phyloP scores from a whole-genome alignment of 2,888 invertebrate genomes.

The Drosophila flavopinicola region DNA sequence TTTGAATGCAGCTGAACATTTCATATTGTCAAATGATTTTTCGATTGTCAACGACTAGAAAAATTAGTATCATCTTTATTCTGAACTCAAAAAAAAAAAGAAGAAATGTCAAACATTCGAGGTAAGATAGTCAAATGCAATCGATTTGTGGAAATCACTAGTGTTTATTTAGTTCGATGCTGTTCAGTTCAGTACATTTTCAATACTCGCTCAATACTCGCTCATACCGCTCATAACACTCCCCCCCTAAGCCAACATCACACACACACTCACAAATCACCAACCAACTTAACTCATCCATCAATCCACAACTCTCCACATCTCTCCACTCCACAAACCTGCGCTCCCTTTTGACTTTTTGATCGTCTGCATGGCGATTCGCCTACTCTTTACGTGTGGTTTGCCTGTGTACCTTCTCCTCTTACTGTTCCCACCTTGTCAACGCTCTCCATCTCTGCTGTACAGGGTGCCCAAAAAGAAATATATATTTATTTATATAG shows the following conservation, averaged over 20 bases:
- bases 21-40: neutral
- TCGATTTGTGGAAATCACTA: conserved; percentile 6
- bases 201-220: conserved; percentile 74
- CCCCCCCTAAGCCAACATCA: conserved; percentile 72
- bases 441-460: conserved; percentile 49
- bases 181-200: conserved; percentile 41
- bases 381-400: conserved; percentile 18
- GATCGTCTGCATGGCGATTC: conserved; percentile 34
- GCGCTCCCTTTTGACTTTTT: conserved; percentile 19
- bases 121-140: neutral
- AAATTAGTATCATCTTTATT: too few species aligned
- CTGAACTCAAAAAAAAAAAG: too few species aligned
- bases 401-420: conserved; percentile 26
- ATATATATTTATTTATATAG: neutral
- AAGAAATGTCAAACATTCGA: too few species aligned
- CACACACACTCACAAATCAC: conserved; percentile 33
- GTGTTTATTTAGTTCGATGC: conserved; percentile 6
- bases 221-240: conserved; percentile 75
- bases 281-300: conserved; percentile 24
- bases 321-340: conserved; percentile 31
- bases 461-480: conserved; percentile 52
- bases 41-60: neutral
- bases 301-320: conserved; percentile 26
- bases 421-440: conserved; percentile 26
- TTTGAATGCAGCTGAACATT: conserved; percentile 4